Base-by-base conservation (phyloP, 2,888 invertebrate genomes). In the Drosophila eohydei region DNA sequence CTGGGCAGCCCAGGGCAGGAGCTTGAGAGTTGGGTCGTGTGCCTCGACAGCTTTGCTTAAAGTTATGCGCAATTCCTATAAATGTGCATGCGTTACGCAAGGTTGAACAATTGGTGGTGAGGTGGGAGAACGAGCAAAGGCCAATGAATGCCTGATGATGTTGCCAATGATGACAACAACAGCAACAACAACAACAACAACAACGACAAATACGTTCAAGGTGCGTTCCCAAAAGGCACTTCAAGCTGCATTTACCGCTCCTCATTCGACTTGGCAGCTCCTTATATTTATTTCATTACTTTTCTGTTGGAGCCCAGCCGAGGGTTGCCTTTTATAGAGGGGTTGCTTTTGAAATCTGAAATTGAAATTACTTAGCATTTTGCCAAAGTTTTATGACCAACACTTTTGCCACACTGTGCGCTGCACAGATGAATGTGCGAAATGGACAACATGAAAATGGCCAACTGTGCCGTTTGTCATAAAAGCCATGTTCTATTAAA, bases 21-120 rank as follows among this genome's bases (percentile, higher is more conserved):
- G 16, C 12, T 2, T 3, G 2, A 40, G 40, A 28, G 40, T 16
- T 40, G 32, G 44, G 71, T 77, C 66, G 60, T 66, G 71, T 71
- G 60, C 57, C 44, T 28, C 51, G 52, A 59, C 52, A 80, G 61
- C 69, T 76, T 80, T 77, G 82, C 83, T 89, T 87, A 71, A 90
- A 90, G 82, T 81, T 90, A 89, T 90, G 89, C 84, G 89, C 90
- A 81, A 90, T 89, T 89, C 88, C 76, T 86, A 88, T 83, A 86
- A 90, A 87, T 87, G 82, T 85, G 87, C 90, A 88, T 83, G 83
- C 87, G 89, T 85, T 90, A 88, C 91, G 87, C 85, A 79, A 83
- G 89, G 87, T 80, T 90, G 91, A 69, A 61, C 88, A 90, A 85
- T 88, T 81, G 54, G 4, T n/a, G 4, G 56, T 58, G 26, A 26